Conservation (phyloP, 2,113 vertebrate genomes). For the Manacus vitellinus region DNA sequence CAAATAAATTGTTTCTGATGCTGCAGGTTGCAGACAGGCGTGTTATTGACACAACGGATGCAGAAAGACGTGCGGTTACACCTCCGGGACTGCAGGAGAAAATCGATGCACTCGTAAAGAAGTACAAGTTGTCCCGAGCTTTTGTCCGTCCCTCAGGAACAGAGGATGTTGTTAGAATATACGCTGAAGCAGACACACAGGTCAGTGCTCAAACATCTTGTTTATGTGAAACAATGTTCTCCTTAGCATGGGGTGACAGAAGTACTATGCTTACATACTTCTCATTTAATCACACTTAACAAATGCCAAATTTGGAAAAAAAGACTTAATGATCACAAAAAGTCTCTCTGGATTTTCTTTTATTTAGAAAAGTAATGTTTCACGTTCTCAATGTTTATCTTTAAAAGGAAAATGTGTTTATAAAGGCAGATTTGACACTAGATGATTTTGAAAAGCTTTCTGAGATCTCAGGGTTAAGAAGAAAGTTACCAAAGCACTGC, state of each 20-base stretch:
- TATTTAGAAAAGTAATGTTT: neutral
- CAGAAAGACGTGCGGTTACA: slow-evolving; percentile 82
- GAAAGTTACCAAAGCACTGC: neutral
- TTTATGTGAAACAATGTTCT: neutral
- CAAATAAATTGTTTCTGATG: neutral
- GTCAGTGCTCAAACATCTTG: slow-evolving; percentile 66
- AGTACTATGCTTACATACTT: neutral
- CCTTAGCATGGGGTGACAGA: neutral
- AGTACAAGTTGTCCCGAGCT: slow-evolving; percentile 79
- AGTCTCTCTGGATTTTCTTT: neutral
- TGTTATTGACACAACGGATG: slow-evolving; percentile 87
- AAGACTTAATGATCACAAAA: neutral
- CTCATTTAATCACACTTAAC: neutral
- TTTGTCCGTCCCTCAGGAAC: slow-evolving; percentile 97
- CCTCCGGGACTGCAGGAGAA: slow-evolving; percentile 87
- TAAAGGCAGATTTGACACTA: neutral
- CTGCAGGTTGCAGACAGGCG: slow-evolving; percentile 85
- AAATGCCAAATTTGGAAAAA: neutral
- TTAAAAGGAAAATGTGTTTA: neutral
- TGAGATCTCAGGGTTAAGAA: neutral
- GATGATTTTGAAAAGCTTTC: neutral
- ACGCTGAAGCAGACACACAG: slow-evolving; percentile 92
- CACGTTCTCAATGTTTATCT: neutral
- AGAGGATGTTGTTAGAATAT: slow-evolving; percentile 90
- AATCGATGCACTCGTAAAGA: slow-evolving; percentile 82